Percentiles rank a stretch among this genome's conserved stretches.
phyloP scores from a whole-genome alignment of 2,797 vertebrate genomes.

The Melanitta fusca region DNA sequence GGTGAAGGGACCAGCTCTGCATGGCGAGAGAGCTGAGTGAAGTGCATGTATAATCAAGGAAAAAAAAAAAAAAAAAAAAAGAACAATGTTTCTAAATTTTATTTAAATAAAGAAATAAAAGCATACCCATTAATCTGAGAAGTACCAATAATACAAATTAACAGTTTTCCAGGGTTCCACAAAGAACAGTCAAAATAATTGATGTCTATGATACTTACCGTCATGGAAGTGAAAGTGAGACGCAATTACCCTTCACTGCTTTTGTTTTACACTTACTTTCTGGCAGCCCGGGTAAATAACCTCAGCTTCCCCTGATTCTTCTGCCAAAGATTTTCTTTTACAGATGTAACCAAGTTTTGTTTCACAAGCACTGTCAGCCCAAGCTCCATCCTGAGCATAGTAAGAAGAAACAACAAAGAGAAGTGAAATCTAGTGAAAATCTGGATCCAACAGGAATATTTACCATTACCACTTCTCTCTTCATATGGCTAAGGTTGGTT shows the following conservation, averaged over 20 bases:
- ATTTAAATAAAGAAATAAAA: not conserved
- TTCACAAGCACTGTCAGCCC: constrained; percentile 90
- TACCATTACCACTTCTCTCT: not conserved
- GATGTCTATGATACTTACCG: not conserved
- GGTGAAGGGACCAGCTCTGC: not conserved
- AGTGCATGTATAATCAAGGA: not conserved
- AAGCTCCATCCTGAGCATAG: constrained; percentile 85
- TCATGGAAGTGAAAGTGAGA: not conserved
- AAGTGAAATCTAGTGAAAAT: not conserved
- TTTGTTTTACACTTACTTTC: constrained; percentile 80
- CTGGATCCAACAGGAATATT: not conserved
- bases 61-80: not conserved
- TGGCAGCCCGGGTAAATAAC: constrained; percentile 83
- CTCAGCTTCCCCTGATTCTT: constrained; percentile 65
- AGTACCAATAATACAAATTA: not conserved
- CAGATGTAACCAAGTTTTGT: constrained; percentile 87
- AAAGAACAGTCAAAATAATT: not conserved
- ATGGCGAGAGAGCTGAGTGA: not conserved
- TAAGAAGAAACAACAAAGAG: not conserved
- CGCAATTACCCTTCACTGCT: accelerated
- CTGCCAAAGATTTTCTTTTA: constrained; percentile 86
- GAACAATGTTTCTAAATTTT: not conserved
- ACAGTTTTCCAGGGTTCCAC: not conserved
- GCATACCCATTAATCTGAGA: not conserved
- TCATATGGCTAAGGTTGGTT: not conserved